Evolutionary conservation across 2,888 invertebrate species (phyloP), one percentile per base, ranked within the genome.

Genomic region (Mamestra brassicae): DNA sequence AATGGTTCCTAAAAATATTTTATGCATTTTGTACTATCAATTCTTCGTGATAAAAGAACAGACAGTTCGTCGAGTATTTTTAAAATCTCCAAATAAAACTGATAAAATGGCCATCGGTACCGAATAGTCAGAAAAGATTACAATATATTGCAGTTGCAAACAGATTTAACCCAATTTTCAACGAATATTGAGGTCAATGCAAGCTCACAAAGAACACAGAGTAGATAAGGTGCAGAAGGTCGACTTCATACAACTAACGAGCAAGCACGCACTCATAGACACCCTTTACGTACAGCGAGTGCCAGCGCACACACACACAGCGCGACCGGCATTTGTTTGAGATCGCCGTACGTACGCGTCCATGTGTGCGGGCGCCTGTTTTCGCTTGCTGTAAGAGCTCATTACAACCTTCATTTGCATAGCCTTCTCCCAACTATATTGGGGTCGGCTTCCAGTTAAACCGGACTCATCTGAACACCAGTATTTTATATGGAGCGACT

Each of bases 181-280:
- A 1, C 13, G 50, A 81, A 81, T 58, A 68, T 66, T 55, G 61
- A 79, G 57, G 67, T 42, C 68, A 66, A 26, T 74, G 60, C 55
- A 60, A 69, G 63, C 60, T 52, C 64, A 67, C 38, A 62, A 11
- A 61, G 13, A 8, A 17, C 17, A 62, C n/a, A 8, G 17, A 34
- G 17, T 4, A 36, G 5, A 1, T 10, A 15, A 17, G 10, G 1
- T 13, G 8, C 81, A 76, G 80, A 80, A 76, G 55, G 42, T 42
- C 2, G 4, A 0, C 34, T 71, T 2, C 15, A 34, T 47, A 38
- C 52, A 47, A 47, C 3, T 1, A n/a, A 7, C 4, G 8, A 68
- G 15, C 2, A 13, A 1, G 11, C 26, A 69, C 2, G 13, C 36
- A 60, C 58, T 26, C 45, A 45, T 0, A 47, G 2, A 42, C n/a